phyloP scores from a whole-genome alignment of 2,797 vertebrate genomes.

The Sorex maritimensis region DNA sequence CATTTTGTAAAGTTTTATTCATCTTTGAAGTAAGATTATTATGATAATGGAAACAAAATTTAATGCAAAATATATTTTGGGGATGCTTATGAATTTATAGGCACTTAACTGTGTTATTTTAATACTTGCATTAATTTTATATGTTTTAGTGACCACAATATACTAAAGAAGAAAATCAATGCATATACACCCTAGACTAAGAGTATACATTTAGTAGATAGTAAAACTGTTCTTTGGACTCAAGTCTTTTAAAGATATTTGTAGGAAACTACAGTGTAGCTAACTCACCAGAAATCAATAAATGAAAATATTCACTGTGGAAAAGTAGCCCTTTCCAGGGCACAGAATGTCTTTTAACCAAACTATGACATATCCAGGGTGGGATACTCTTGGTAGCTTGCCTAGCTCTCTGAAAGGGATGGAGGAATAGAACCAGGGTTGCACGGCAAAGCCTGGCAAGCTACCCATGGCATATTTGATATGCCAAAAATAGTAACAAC shows the following conservation, averaged over 20 bases:
- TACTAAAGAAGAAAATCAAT: constrained; percentile 35
- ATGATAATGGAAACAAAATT: constrained; percentile 42
- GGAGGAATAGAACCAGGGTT: too few species aligned
- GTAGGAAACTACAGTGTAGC: background rate
- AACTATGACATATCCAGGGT: too few species aligned
- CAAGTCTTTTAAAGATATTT: constrained; percentile 5
- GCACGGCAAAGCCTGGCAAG: too few species aligned
- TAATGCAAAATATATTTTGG: constrained; percentile 49
- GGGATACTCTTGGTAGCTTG: too few species aligned
- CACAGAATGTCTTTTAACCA: background rate
- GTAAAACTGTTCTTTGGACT: background rate
- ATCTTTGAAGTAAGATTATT: background rate
- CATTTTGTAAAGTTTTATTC: background rate
- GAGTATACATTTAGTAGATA: background rate
- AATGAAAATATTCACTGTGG: background rate
- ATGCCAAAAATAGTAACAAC: too few species aligned
- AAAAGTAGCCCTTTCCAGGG: background rate
- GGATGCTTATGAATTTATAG: constrained; percentile 1
- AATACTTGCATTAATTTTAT: background rate
- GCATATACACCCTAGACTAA: background rate
- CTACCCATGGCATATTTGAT: too few species aligned
- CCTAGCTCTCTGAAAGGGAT: too few species aligned
- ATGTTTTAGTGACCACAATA: background rate
- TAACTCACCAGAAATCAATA: constrained; percentile 26
- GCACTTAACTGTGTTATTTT: background rate